These are phyloP conservation scores for Alfaro cultratus DNA, from an alignment of 2,797 vertebrate genomes.

Conservation along the genomic window DNA sequence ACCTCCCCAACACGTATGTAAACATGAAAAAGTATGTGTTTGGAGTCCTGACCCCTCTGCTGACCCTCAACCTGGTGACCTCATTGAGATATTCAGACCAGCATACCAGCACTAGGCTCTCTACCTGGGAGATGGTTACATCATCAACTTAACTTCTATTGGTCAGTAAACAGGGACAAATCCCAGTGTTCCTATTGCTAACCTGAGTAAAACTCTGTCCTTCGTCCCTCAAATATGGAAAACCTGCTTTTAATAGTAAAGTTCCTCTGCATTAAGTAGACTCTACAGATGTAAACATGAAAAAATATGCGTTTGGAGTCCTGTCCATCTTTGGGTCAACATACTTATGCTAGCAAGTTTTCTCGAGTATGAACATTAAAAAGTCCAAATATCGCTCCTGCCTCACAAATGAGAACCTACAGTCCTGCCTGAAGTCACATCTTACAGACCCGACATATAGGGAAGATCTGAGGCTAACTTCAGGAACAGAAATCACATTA, in stretches of 20 bases:
- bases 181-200: not conserved
- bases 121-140: constrained; percentile 92
- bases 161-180: constrained; percentile 78
- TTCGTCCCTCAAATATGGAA: not conserved
- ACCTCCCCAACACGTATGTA: not conserved
- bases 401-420: no score
- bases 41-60: constrained; percentile 61
- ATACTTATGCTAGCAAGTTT: no score
- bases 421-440: no score
- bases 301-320: no score
- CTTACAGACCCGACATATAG: no score
- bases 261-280: not conserved
- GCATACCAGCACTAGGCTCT: constrained; percentile 95
- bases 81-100: constrained; percentile 93
- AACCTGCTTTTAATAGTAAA: not conserved
- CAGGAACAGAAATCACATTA: no score
- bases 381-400: no score
- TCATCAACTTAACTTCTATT: constrained; percentile 89
- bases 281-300: not conserved
- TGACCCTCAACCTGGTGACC: constrained; percentile 89
- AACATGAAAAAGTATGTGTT: not conserved
- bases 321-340: no score
- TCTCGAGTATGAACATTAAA: no score
- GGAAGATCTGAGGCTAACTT: no score
- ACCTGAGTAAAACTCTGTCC: not conserved